phyloP scores from a whole-genome alignment of 2,113 vertebrate species.

The Herpailurus yagouaroundi region DNA sequence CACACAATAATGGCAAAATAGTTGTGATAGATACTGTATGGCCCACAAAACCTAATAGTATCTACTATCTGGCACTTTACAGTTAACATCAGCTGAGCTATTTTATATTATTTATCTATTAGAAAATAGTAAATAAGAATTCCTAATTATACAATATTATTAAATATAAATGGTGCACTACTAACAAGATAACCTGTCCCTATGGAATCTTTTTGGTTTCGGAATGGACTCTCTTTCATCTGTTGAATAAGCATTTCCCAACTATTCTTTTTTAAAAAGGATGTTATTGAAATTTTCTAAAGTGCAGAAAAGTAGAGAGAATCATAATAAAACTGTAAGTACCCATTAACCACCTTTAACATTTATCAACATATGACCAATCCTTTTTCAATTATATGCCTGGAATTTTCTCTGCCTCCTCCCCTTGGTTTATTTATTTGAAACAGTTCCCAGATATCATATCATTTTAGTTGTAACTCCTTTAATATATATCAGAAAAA shows the following conservation, averaged over 20 bases:
- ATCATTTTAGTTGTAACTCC: slow-evolving; percentile 2
- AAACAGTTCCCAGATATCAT: background rate
- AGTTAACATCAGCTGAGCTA: background rate
- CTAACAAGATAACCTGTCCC: background rate
- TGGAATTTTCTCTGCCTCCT: background rate
- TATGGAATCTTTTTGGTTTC: background rate
- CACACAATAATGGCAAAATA: background rate
- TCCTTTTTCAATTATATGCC: background rate
- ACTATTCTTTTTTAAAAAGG: background rate
- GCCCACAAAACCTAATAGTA: background rate
- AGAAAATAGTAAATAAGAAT: slow-evolving; percentile 5
- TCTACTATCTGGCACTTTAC: background rate
- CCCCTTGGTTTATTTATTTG: background rate
- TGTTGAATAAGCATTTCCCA: background rate
- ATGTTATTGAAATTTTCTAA: background rate
- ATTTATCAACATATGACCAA: background rate
- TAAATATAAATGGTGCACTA: slow-evolving; percentile 21
- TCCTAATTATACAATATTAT: background rate
- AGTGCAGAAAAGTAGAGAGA: background rate
- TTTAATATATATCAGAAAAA: background rate
- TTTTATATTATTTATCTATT: background rate
- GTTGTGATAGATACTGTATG: background rate
- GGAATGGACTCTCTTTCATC: background rate
- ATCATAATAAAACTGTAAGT: background rate
- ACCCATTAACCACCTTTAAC: background rate